Conservation (phyloP, 2,797 vertebrate genomes). For the Anolis apletophallus region DNA sequence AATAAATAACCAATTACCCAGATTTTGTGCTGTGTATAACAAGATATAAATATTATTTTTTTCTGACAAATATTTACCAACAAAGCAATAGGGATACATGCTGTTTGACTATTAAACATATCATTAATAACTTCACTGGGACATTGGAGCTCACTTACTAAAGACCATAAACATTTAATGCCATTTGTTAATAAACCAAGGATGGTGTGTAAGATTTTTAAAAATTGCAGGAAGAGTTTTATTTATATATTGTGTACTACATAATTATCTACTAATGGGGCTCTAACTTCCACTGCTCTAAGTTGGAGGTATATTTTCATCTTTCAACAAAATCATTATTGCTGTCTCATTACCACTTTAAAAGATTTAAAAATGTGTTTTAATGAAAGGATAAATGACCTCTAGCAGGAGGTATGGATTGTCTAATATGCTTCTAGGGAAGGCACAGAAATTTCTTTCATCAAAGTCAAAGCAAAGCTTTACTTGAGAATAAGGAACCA, state of each 20-base stretch:
- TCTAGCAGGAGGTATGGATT: slow-evolving; percentile 66
- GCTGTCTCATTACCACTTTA: slow-evolving; percentile 72
- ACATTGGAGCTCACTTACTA: slow-evolving; percentile 49
- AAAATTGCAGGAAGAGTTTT: slow-evolving; percentile 63
- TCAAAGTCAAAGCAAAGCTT: slow-evolving; percentile 30
- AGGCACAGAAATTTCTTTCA: slow-evolving; percentile 41
- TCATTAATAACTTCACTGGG: slow-evolving; percentile 63
- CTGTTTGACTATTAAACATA: slow-evolving; percentile 58
- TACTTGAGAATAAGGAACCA: not conserved
- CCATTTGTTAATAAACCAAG: slow-evolving; percentile 68
- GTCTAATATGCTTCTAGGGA: slow-evolving; percentile 55
- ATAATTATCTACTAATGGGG: slow-evolving; percentile 76
- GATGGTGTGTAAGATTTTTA: not conserved
- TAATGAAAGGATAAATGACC: slow-evolving; percentile 74
- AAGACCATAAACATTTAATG: slow-evolving; percentile 69
- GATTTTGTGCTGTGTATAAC: not conserved
- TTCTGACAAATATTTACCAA: slow-evolving; percentile 38
- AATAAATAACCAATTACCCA: not conserved
- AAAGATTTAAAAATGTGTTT: slow-evolving; percentile 69
- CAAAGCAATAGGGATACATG: slow-evolving; percentile 48
- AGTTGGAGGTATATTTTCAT: slow-evolving; percentile 65
- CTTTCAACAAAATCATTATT: slow-evolving; percentile 72
- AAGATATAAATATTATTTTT: not conserved
- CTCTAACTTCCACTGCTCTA: slow-evolving; percentile 65
- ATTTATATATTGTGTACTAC: slow-evolving; percentile 71